These are phyloP conservation scores for Decapterus maruadsi DNA, from an alignment of 2,797 vertebrate species.

Conservation along the genomic window DNA sequence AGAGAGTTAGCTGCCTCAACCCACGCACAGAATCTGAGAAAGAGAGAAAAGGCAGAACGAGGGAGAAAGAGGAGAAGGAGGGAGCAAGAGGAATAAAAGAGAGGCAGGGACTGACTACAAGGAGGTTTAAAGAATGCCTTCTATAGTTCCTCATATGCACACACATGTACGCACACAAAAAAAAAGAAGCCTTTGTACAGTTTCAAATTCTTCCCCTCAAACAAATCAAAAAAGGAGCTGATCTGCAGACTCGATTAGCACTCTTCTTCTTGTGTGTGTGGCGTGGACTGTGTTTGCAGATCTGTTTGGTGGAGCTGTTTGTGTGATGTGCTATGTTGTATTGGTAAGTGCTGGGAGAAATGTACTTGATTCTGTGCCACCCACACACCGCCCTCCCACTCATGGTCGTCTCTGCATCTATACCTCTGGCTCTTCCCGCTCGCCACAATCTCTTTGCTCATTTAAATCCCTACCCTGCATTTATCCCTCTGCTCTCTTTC, in stretches of 20 bases:
- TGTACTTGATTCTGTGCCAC: conserved; percentile 87
- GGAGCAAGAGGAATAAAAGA: conserved; percentile 73
- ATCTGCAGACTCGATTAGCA: conserved; percentile 59
- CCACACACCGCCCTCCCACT: conserved; percentile 86
- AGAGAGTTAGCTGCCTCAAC: conserved; percentile 90
- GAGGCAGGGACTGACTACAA: conserved; percentile 70
- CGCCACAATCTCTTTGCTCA: conserved; percentile 81
- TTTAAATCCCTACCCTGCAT: conserved; percentile 85
- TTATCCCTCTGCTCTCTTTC: conserved; percentile 74
- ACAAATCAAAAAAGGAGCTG: conserved; percentile 53
- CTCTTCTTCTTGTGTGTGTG: conserved; percentile 54
- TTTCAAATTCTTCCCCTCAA: conserved; percentile 32
- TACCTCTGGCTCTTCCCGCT: conserved; percentile 88
- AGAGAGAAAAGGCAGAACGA: conserved; percentile 81
- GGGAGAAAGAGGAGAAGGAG: conserved; percentile 75
- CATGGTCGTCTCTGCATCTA: conserved; percentile 85
- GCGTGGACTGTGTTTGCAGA: conserved; percentile 67
- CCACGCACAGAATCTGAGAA: conserved; percentile 89
- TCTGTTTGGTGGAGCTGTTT: conserved; percentile 76
- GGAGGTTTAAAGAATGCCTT: conserved; percentile 67
- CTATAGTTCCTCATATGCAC: conserved; percentile 51
- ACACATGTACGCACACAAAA: neutral
- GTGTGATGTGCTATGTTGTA: conserved; percentile 81
- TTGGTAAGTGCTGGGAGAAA: conserved; percentile 89
- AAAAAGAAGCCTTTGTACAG: conserved; percentile 25